phyloP scores from a whole-genome alignment of 2,113 vertebrate genomes.

The Taxidea taxus region DNA sequence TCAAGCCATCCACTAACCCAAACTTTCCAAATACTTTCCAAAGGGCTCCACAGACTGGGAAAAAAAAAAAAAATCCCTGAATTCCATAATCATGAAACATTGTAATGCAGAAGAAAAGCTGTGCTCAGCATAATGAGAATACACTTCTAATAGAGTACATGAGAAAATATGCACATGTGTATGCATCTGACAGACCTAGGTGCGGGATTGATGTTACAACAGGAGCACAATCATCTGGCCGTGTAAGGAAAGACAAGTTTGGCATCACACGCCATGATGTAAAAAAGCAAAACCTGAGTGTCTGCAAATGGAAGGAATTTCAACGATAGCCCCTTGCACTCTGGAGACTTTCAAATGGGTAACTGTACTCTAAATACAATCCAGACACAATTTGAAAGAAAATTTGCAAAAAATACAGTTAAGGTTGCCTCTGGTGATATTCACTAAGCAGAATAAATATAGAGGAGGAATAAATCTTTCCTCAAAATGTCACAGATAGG shows the following conservation, averaged over 20 bases:
- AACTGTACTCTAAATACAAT: background rate
- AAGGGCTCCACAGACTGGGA: background rate
- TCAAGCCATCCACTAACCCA: background rate
- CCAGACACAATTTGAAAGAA: background rate
- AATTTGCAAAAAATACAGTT: conserved; percentile 36
- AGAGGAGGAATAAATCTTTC: conserved; percentile 48
- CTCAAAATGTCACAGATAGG: conserved; percentile 66
- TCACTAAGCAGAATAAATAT: conserved; percentile 65
- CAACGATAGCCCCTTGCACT: background rate
- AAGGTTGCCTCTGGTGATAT: conserved; percentile 27
- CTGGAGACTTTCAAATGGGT: background rate
- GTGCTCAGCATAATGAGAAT: background rate
- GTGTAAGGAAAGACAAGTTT: background rate
- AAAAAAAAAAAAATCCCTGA: background rate
- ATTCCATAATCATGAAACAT: background rate
- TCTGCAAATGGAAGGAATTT: background rate
- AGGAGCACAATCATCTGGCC: background rate
- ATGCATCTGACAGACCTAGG: background rate
- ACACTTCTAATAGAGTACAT: background rate
- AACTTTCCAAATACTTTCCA: background rate
- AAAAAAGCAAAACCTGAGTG: background rate
- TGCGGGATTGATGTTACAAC: background rate
- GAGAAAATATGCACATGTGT: background rate
- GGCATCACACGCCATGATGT: background rate
- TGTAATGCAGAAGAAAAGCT: background rate